These are phyloP conservation scores for Dryoscopus gambensis DNA, from an alignment of 2,113 vertebrate species.

Conservation along the genomic window DNA sequence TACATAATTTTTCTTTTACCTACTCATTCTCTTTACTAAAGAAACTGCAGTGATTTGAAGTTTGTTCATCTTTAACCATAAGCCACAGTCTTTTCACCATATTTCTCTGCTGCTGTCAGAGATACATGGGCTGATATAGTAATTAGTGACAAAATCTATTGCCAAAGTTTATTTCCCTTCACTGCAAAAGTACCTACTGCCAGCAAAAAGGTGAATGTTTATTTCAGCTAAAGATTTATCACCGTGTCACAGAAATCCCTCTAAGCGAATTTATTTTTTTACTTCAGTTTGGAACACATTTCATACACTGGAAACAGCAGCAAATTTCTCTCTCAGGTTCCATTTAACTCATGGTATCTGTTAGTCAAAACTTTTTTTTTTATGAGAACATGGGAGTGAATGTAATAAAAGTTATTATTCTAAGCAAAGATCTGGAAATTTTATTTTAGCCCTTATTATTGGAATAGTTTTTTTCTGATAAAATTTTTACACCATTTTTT, in stretches of 20 bases:
- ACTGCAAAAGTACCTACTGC: background rate
- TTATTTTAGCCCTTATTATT: background rate
- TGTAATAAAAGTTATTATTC: background rate
- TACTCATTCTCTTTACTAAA: background rate
- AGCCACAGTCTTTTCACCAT: background rate
- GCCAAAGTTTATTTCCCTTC: background rate
- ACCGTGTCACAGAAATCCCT: background rate
- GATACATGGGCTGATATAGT: background rate
- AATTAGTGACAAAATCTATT: background rate
- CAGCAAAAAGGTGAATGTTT: background rate
- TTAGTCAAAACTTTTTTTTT: background rate
- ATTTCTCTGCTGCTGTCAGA: background rate
- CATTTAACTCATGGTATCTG: background rate
- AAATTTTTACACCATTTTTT: background rate
- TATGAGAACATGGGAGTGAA: background rate
- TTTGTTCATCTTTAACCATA: background rate
- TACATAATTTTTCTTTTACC: background rate
- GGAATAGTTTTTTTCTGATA: background rate
- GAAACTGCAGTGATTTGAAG: background rate
- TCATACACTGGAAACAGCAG: background rate
- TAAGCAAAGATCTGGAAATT: background rate
- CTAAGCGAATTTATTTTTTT: background rate
- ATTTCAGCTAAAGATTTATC: slow-evolving; percentile 6
- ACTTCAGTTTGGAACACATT: background rate
- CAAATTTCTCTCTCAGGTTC: background rate